These are phyloP conservation scores for Eurytoma adleriae DNA, from an alignment of 2,888 invertebrate genomes.

Conservation along the genomic window DNA sequence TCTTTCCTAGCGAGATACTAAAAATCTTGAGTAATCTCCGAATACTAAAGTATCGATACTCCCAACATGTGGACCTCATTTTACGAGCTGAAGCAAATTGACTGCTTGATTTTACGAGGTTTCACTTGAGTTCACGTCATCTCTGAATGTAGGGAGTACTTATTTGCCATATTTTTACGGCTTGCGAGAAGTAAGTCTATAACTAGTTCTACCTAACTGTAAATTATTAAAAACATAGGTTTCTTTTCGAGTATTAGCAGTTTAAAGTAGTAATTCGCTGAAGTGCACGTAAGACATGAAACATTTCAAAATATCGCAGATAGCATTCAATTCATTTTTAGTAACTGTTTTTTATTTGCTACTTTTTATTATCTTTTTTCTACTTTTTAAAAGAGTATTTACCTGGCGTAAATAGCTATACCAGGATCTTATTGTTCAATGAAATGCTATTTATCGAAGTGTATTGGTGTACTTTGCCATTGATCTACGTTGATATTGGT, in stretches of 20 bases:
- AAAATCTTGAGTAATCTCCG: constrained; percentile 29
- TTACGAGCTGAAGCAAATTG: constrained; percentile 48
- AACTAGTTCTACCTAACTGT: constrained; percentile 48
- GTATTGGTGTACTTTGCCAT: too few species aligned
- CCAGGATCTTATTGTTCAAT: too few species aligned
- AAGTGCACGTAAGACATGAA: too few species aligned
- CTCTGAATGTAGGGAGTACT: constrained; percentile 41
- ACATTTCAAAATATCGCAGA: too few species aligned
- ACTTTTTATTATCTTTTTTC: too few species aligned
- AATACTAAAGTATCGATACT: constrained; percentile 41
- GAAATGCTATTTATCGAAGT: too few species aligned
- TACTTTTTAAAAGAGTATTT: too few species aligned
- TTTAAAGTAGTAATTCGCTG: constrained; percentile 1
- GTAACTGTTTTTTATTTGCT: too few species aligned
- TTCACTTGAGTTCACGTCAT: constrained; percentile 51
- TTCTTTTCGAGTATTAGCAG: constrained; percentile 15
- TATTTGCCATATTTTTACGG: constrained; percentile 50
- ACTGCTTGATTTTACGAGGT: constrained; percentile 50
- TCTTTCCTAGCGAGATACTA: constrained; percentile 16
- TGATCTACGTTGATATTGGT: constrained; percentile 58
- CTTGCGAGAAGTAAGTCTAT: constrained; percentile 44
- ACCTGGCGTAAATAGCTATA: too few species aligned
- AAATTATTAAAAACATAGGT: constrained; percentile 42
- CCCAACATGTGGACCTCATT: constrained; percentile 40
- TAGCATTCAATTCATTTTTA: too few species aligned